phyloP scores from a whole-genome alignment of 1,140 invertebrate species.

The Heliconius hermathena region DNA sequence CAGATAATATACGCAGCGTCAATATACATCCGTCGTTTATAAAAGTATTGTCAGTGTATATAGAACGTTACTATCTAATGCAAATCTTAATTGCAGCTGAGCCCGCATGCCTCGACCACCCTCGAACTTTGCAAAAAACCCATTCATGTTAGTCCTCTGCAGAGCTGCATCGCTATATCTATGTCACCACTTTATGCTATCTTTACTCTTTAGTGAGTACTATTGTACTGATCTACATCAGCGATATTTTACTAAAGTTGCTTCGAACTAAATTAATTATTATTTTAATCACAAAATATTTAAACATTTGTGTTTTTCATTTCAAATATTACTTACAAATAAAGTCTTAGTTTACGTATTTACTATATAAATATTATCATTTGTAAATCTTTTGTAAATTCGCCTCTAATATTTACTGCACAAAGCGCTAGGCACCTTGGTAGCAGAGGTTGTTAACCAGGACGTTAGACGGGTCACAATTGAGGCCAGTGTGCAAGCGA shows the following conservation, averaged over 20 bases:
- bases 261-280: neutral
- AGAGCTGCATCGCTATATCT: neutral
- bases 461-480: constrained; percentile 77
- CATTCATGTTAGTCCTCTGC: constrained; percentile 20
- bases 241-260: constrained; percentile 2
- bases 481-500: constrained; percentile 79
- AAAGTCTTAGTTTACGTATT: too few species aligned
- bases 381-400: neutral
- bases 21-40: constrained; percentile 52
- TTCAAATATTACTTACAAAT: too few species aligned
- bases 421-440: constrained; percentile 73
- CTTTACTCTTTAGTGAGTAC: neutral
- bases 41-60: constrained; percentile 49
- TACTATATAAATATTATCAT: neutral
- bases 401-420: constrained; percentile 1
- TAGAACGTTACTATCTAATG: constrained; percentile 41
- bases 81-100: constrained; percentile 61
- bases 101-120: constrained; percentile 71
- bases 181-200: constrained; percentile 10
- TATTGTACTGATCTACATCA: constrained; percentile 1
- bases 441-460: constrained; percentile 79
- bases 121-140: constrained; percentile 54
- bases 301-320: neutral
- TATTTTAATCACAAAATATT: neutral
- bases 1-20: constrained; percentile 37